Conservation (phyloP, 2,113 vertebrate genomes). For the Hassar affinis region DNA sequence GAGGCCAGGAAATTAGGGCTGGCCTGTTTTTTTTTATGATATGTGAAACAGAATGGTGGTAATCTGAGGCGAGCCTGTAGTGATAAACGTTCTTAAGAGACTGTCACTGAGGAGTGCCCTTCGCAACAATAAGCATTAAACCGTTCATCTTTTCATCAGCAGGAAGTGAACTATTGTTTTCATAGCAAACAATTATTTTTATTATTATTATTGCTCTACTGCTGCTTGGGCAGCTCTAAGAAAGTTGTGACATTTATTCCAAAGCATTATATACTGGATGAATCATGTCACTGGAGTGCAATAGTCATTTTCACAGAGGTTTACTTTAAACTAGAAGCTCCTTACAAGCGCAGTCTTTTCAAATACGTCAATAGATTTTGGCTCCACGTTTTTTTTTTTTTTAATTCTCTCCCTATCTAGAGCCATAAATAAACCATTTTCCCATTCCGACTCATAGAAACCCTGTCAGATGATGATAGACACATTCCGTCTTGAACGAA, state of each 20-base stretch:
- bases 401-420: not conserved
- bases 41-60: constrained; percentile 1
- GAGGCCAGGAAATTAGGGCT: not conserved
- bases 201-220: not conserved
- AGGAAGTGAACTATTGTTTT: constrained; percentile 1
- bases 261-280: not conserved
- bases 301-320: not conserved
- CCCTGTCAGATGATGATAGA: not conserved
- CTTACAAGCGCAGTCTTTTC: not conserved
- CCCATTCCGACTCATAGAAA: not conserved
- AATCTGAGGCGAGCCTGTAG: constrained; percentile 19
- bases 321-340: not conserved
- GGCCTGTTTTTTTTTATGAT: not conserved
- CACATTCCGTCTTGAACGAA: not conserved
- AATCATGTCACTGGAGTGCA: constrained; percentile 14
- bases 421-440: not conserved
- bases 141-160: not conserved
- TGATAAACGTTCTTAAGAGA: constrained; percentile 23
- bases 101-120: constrained; percentile 1
- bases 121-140: not conserved
- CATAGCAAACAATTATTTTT: not conserved
- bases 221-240: not conserved
- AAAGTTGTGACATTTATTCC: not conserved
- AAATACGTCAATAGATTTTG: not conserved
- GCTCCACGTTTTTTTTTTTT: not conserved